These are phyloP conservation scores for Seira ritae DNA, from an alignment of 2,888 invertebrate species.

Conservation along the genomic window DNA sequence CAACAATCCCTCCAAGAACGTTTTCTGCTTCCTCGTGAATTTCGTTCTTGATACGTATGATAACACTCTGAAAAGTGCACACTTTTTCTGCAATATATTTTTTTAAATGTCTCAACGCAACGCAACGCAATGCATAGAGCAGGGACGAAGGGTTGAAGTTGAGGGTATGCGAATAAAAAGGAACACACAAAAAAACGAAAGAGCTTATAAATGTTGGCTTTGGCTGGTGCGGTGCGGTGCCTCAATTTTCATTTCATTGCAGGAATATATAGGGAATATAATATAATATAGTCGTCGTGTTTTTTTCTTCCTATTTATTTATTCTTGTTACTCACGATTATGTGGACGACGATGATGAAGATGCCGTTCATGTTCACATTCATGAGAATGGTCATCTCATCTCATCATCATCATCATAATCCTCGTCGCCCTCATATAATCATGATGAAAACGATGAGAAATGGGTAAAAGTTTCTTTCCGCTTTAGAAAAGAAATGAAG, in stretches of 20 bases:
- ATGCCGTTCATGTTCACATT: neutral
- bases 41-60: neutral
- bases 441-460: neutral
- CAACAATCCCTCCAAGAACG: neutral
- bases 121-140: neutral
- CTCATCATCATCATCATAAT: too few relatives aligned
- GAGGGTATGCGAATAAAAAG: neutral
- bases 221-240: neutral
- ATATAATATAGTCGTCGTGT: neutral
- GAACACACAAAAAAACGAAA: too few relatives aligned
- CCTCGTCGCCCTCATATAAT: too few relatives aligned
- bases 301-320: neutral
- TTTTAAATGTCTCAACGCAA: too few relatives aligned
- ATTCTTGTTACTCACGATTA: neutral
- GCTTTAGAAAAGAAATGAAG: neutral
- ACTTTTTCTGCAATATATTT: neutral
- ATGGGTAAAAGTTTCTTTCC: slow-evolving; percentile 9
- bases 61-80: neutral
- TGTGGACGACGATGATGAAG: neutral
- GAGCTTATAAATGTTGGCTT: neutral
- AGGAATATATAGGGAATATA: neutral
- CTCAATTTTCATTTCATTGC: too few relatives aligned
- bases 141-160: neutral
- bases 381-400: neutral
- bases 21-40: neutral